Conservation (phyloP, 2,888 invertebrate species). For the Frankliniella fusca region DNA sequence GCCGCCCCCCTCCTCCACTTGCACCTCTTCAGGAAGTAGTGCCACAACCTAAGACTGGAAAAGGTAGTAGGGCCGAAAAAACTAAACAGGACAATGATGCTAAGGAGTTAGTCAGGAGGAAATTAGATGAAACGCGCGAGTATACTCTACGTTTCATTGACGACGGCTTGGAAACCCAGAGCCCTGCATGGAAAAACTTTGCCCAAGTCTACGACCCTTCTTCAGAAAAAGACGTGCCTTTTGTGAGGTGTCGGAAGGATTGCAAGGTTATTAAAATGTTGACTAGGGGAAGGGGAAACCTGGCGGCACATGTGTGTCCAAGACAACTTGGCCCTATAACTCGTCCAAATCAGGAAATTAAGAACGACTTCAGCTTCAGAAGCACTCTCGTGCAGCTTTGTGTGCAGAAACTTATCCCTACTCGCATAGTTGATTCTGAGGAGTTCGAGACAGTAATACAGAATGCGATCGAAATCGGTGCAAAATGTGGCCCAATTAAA, state of each 20-base stretch:
- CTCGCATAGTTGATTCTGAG: background rate
- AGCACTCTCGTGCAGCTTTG: background rate
- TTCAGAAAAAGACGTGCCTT: background rate
- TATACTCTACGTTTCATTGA: background rate
- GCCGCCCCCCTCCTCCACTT: no score
- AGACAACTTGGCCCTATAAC: background rate
- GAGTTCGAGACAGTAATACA: background rate
- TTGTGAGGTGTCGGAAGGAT: background rate
- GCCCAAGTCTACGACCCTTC: background rate
- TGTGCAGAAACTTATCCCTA: background rate
- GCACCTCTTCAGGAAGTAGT: no score
- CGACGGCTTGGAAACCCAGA: background rate
- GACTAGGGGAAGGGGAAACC: background rate
- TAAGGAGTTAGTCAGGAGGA: background rate
- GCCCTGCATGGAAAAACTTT: background rate
- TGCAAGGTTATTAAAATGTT: background rate
- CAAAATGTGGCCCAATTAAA: background rate
- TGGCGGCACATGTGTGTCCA: background rate
- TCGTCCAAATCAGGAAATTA: background rate
- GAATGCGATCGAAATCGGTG: background rate
- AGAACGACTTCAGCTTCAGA: no score
- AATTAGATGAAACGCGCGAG: background rate
- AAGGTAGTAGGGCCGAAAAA: background rate
- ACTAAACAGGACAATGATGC: background rate
- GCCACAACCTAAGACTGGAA: background rate